phyloP scores from a whole-genome alignment of 2,113 vertebrate species.

The Ictidomys tridecemlineatus region DNA sequence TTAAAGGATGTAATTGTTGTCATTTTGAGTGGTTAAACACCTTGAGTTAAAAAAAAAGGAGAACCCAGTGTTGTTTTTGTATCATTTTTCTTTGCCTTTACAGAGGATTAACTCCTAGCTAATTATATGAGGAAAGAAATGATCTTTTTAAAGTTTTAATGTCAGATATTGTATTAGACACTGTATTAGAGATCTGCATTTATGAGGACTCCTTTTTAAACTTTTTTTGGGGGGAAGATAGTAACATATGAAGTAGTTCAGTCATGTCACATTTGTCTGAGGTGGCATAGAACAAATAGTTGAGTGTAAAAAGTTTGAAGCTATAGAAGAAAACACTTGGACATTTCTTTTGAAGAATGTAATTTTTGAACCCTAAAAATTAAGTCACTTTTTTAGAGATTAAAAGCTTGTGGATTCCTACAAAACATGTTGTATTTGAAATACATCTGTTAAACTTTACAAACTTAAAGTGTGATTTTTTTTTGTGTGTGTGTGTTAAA shows the following conservation, averaged over 20 bases:
- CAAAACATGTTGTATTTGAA: slow-evolving; percentile 81
- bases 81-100: slow-evolving; percentile 82
- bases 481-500: slow-evolving; percentile 52
- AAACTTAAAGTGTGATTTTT: slow-evolving; percentile 78
- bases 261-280: slow-evolving; percentile 81
- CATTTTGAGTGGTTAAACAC: slow-evolving; percentile 87
- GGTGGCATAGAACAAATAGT: slow-evolving; percentile 76
- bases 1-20: slow-evolving; percentile 86
- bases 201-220: slow-evolving; percentile 82
- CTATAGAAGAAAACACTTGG: slow-evolving; percentile 80
- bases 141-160: slow-evolving; percentile 86
- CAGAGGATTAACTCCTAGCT: slow-evolving; percentile 80
- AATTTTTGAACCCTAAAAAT: slow-evolving; percentile 81
- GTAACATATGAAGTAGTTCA: slow-evolving; percentile 83
- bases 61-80: slow-evolving; percentile 84
- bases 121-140: slow-evolving; percentile 79
- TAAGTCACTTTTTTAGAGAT: slow-evolving; percentile 69
- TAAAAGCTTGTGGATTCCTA: slow-evolving; percentile 77
- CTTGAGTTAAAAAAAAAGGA: slow-evolving; percentile 84
- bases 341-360: slow-evolving; percentile 74
- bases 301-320: slow-evolving; percentile 82
- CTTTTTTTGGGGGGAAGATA: slow-evolving; percentile 78
- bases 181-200: slow-evolving; percentile 85
- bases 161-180: slow-evolving; percentile 79
- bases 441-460: slow-evolving; percentile 80